Conservation (phyloP, 2,113 vertebrate genomes). For the Pogona vitticeps region DNA sequence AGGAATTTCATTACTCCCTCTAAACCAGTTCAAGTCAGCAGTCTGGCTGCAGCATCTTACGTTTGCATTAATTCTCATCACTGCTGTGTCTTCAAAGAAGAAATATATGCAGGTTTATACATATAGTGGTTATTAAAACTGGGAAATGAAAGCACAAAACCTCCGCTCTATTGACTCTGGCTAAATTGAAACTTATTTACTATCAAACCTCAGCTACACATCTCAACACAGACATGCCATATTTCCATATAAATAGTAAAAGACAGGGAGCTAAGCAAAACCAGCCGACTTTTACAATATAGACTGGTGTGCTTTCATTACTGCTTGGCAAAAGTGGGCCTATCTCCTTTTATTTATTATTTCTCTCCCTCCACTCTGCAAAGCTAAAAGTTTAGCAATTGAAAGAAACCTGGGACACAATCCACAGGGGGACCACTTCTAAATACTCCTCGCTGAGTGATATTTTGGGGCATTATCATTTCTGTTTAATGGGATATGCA, state of each 20-base stretch:
- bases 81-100: neutral
- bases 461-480: neutral
- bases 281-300: neutral
- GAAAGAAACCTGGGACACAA: neutral
- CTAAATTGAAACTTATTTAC: neutral
- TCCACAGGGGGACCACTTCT: neutral
- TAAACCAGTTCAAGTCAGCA: too few relatives aligned
- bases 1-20: too few relatives aligned
- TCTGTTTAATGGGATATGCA: neutral
- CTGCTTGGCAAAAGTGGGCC: neutral
- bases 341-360: neutral
- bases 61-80: too few relatives aligned
- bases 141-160: fast-evolving
- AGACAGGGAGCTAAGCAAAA: neutral
- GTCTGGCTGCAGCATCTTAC: too few relatives aligned
- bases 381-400: neutral
- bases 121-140: neutral
- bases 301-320: neutral
- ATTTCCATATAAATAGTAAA: conserved; percentile 57
- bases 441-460: neutral
- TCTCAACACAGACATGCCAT: conserved; percentile 14
- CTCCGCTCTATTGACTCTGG: fast-evolving
- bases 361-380: neutral
- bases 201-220: conserved; percentile 2
- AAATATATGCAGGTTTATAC: neutral